Evolutionary conservation across 2,113 vertebrate species (phyloP), one percentile per base, ranked within the genome.

Genomic region (Alexandromys fortis): DNA sequence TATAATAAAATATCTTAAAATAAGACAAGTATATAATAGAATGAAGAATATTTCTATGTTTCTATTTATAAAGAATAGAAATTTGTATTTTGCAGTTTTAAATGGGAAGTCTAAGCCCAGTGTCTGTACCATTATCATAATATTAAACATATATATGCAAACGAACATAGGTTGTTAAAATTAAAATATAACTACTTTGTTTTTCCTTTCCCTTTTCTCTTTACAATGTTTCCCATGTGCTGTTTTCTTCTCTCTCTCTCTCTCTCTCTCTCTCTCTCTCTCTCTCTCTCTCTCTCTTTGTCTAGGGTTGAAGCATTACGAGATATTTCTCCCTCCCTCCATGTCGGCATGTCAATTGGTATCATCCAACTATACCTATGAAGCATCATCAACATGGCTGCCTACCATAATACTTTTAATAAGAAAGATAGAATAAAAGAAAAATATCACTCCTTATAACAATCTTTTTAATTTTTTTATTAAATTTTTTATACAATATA

Each of bases 341-440:
- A n/a, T 81, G 52, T 24, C 26, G n/a, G 19, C 5, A 11, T 22
- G 19, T 55, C 30, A 58, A 24, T 81, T 81, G 16, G 35, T 38
- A 7, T 61, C 79, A 82, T 82, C 4, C 35, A 38, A 13, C 79
- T 61, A 61, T 42, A 61, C 7, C 35, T 82, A 38, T 61, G 79
- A 38, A 61, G 35, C 55, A n/a, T 61, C n/a, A 63, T 63, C 55
- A 63, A 28, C n/a, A 24, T 83, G 81, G 13, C 24, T 63, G 14
- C n/a, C n/a, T 81, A 91, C 67, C 11, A 90, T 72, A 89, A 83
- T 68, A 87, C 93, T 73, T 73, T 91, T 38, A 16, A 72, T 78
- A 67, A 42, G 16, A 49, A 85, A 65, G 42, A 8, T 4, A 88
- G 17, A 91, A 75, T 77, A 61, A 94, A 77, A 26, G 4, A 89